Base-by-base conservation (phyloP, 2,888 invertebrate species). In the Sarcophaga carnaria region DNA sequence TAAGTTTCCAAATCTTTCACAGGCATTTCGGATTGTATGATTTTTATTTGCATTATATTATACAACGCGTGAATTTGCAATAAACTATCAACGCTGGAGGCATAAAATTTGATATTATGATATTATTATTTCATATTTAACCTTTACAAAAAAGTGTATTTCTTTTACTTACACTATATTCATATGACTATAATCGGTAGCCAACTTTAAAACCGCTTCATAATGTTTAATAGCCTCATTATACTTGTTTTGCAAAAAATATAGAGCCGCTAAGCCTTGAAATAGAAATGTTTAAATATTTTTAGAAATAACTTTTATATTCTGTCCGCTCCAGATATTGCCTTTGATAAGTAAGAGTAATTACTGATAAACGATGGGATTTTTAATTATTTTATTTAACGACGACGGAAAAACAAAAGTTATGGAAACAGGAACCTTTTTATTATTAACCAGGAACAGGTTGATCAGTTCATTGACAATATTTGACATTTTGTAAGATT, bases 51-150 rank as follows among this genome's bases (percentile, higher is more conserved):
- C 4, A 95, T 93, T 71, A 96, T 93, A 92, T 97, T 97, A 89
- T 96, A 94, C 83, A 96, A 92, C 0, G 96, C 94, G 91, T 97
- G 97, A 37, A 97, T 95, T 90, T 95, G 94, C 88, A 95, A 94
- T 64, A 96, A 93, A 72, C 95, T 95, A 91, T 97, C 97, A 22
- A 96, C 95, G 70, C 92, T 93, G 62, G 25, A 63, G 49, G 62
- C 2, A 62, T 17, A 14, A 37, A 37, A 8, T 37, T 37, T 37
- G 37, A 37, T 37, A 37, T 37, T 37, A 37, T 6, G 2, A 37
- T 37, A 49, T 49, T 49, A 49, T 49, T 49, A 2, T 54, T 37
- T 37, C 8, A 37, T 37, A 37, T 22, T 27, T 60, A 72, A 76
- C n/a, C 22, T 62, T 60, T 17, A 27, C n/a, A 22, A 11, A 17